Percentiles rank a stretch among this genome's conserved stretches.
These are phyloP conservation scores for Vanessa atalanta DNA, from an alignment of 1,140 invertebrate species.

Conservation along the genomic window DNA sequence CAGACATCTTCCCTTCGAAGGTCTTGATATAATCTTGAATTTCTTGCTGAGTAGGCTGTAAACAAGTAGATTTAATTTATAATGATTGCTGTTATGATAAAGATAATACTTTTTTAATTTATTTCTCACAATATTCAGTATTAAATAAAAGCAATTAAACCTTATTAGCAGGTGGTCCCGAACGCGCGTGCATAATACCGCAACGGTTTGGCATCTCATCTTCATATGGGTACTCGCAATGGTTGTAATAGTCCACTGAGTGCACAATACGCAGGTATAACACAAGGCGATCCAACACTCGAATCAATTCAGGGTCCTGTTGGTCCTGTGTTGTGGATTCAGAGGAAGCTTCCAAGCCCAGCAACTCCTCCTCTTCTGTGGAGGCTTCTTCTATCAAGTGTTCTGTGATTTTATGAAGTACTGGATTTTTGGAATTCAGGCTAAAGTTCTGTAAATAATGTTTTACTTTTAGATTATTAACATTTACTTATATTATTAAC, in stretches of 20 bases:
- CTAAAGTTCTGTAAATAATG: conserved; percentile 83
- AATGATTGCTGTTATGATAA: too few relatives aligned
- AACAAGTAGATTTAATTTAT: not conserved
- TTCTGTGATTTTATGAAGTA: conserved; percentile 98
- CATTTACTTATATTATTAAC: too few relatives aligned
- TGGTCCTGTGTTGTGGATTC: conserved; percentile 82
- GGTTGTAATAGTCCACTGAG: conserved; percentile 99
- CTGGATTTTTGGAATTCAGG: conserved; percentile 95
- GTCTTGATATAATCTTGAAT: conserved; percentile 89
- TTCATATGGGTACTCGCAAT: conserved; percentile 99
- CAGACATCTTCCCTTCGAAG: conserved; percentile 93
- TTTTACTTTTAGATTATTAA: too few relatives aligned
- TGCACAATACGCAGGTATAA: conserved; percentile 98
- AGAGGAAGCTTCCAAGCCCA: conserved; percentile 86
- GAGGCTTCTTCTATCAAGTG: conserved; percentile 99
- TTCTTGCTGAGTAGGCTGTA: conserved; percentile 83
- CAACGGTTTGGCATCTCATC: conserved; percentile 99
- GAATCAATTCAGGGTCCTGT: conserved; percentile 81
- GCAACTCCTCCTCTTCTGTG: conserved; percentile 97
- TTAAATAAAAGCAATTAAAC: conserved; percentile 66
- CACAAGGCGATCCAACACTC: conserved; percentile 88
- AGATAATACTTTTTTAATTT: too few relatives aligned
- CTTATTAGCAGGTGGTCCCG: conserved; percentile 90
- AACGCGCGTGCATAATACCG: conserved; percentile 98
- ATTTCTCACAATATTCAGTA: too few relatives aligned